A percentile compares a stretch with the other conserved stretches of the same genome.
Evolutionary conservation across 2,797 vertebrate genomes (phyloP).

Genomic region (Enteromius treurensis): DNA sequence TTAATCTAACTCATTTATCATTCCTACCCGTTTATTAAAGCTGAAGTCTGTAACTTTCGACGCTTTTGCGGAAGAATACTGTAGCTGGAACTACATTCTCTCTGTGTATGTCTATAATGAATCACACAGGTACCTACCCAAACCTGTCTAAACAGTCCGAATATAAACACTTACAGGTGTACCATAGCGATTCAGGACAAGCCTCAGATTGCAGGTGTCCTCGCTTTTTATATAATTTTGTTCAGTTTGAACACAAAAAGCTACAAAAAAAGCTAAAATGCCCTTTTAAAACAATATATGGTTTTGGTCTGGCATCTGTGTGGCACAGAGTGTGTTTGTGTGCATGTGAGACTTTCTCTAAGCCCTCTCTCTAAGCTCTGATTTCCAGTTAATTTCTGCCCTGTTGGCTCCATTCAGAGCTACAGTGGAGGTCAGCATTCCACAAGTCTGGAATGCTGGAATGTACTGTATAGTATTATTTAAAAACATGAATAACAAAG

Average conservation of each 20-base stretch:
- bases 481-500: neutral
- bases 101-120: no score
- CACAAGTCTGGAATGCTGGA: slow-evolving; percentile 48
- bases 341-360: slow-evolving; percentile 23
- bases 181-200: no score
- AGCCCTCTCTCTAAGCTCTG: slow-evolving; percentile 53
- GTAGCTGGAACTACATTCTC: no score
- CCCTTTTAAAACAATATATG: neutral
- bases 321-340: neutral
- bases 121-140: no score
- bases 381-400: slow-evolving; percentile 62
- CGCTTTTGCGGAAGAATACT: no score
- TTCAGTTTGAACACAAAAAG: no score
- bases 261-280: neutral
- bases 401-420: slow-evolving; percentile 62
- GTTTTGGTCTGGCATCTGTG: slow-evolving; percentile 21
- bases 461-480: neutral
- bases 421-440: slow-evolving; percentile 67
- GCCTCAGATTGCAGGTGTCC: no score
- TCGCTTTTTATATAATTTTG: no score
- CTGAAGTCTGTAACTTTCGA: no score
- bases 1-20: neutral
- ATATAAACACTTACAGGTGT: no score
- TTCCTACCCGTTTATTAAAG: neutral
- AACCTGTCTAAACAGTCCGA: no score